Conservation (phyloP, 2,888 invertebrate genomes). For the Tinea trinotella region DNA sequence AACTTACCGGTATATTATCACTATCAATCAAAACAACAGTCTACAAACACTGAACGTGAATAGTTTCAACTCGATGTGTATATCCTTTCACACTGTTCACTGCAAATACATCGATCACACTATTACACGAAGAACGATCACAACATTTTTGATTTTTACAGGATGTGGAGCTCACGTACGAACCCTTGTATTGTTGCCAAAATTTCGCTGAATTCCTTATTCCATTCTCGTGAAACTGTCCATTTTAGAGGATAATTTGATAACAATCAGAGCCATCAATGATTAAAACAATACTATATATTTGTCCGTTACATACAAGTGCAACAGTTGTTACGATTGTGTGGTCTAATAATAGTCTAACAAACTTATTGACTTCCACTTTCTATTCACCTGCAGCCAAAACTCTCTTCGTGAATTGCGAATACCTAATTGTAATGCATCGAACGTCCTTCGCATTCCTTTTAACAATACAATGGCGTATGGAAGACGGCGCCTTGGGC, state of each 20-base stretch:
- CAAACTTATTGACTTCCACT: conserved; percentile 46
- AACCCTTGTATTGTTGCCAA: conserved; percentile 44
- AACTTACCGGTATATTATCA: conserved; percentile 2
- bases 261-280: neutral
- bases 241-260: neutral
- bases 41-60: neutral
- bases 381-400: conserved; percentile 59
- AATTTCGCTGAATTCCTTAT: conserved; percentile 50
- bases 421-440: conserved; percentile 51
- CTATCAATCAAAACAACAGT: neutral
- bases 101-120: conserved; percentile 41
- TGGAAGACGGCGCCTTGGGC: conserved; percentile 44
- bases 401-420: conserved; percentile 48
- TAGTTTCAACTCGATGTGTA: neutral
- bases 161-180: conserved; percentile 15
- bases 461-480: conserved; percentile 56
- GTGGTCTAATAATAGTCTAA: conserved; percentile 21
- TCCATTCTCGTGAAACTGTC: neutral
- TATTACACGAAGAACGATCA: conserved; percentile 34
- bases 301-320: neutral
- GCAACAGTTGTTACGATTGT: neutral
- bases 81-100: neutral
- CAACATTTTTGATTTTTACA: conserved; percentile 33
- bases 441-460: conserved; percentile 57
- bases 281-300: neutral